phyloP scores from a whole-genome alignment of 2,797 vertebrate genomes.

The Carcharodon carcharias region DNA sequence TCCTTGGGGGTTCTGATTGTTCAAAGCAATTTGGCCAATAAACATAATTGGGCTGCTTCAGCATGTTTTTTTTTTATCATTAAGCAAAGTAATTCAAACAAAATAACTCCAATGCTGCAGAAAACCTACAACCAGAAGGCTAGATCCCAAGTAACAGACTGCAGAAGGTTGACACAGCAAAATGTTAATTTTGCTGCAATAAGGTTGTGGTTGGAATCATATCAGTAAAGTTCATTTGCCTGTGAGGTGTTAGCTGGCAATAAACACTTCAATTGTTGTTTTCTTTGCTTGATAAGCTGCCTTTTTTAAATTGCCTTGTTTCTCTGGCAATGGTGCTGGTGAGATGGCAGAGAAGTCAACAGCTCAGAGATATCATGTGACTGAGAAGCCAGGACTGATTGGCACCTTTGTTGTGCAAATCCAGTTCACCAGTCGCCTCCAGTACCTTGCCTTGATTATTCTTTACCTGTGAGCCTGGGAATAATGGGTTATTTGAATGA shows the following conservation, averaged over 20 bases:
- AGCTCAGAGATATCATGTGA: neutral
- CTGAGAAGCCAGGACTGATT: neutral
- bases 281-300: neutral
- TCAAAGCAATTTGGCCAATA: neutral
- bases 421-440: neutral
- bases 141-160: neutral
- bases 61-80: neutral
- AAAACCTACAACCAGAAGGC: neutral
- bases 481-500: neutral
- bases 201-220: neutral
- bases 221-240: neutral
- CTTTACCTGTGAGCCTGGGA: neutral
- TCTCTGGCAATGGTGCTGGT: neutral
- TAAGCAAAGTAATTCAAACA: neutral
- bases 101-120: neutral
- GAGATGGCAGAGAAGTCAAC: neutral
- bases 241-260: neutral
- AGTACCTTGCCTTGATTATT: neutral
- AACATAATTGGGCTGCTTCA: neutral
- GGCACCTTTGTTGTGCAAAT: neutral
- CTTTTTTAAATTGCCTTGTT: neutral
- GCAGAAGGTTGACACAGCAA: neutral
- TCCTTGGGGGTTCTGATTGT: neutral
- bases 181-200: neutral
- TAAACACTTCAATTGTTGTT: neutral